A percentile compares a stretch with the other conserved stretches of the same genome.
These are phyloP conservation scores for Aleiodes testaceus DNA, from an alignment of 2,888 invertebrate genomes.

Conservation along the genomic window DNA sequence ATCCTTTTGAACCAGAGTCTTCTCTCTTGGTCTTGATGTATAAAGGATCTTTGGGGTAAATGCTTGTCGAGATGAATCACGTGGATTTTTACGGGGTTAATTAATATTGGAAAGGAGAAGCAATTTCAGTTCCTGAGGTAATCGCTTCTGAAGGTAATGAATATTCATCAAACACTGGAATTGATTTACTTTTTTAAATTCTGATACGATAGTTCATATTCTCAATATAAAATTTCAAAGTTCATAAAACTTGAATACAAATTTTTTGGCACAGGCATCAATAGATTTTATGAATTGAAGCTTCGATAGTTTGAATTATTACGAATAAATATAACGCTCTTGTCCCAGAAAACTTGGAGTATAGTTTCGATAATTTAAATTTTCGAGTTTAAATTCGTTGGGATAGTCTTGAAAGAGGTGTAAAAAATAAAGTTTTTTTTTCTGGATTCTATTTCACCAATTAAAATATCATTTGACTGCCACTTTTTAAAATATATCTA, in stretches of 20 bases:
- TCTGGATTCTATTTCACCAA: background rate
- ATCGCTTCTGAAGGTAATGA: too few species aligned
- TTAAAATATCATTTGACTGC: slow-evolving; percentile 13
- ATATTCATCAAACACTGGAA: too few species aligned
- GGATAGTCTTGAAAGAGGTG: background rate
- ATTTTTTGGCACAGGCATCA: slow-evolving; percentile 13
- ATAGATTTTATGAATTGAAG: slow-evolving; percentile 24
- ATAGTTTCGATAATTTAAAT: background rate
- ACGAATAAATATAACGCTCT: slow-evolving; percentile 34
- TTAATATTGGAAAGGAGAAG: too few species aligned
- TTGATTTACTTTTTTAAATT: background rate
- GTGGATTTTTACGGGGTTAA: too few species aligned
- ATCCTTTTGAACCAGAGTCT: too few species aligned
- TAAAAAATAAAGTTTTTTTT: background rate
- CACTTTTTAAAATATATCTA: slow-evolving; percentile 6
- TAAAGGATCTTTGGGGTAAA: too few species aligned
- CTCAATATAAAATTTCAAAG: background rate
- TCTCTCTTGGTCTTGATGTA: too few species aligned
- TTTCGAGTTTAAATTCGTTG: background rate
- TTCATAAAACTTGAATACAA: background rate
- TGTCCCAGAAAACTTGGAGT: background rate
- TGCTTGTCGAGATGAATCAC: too few species aligned
- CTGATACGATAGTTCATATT: background rate
- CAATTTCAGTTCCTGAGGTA: too few species aligned
- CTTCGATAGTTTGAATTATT: slow-evolving; percentile 34